Conservation (phyloP, 2,113 vertebrate species). For the Microtus ochrogaster region DNA sequence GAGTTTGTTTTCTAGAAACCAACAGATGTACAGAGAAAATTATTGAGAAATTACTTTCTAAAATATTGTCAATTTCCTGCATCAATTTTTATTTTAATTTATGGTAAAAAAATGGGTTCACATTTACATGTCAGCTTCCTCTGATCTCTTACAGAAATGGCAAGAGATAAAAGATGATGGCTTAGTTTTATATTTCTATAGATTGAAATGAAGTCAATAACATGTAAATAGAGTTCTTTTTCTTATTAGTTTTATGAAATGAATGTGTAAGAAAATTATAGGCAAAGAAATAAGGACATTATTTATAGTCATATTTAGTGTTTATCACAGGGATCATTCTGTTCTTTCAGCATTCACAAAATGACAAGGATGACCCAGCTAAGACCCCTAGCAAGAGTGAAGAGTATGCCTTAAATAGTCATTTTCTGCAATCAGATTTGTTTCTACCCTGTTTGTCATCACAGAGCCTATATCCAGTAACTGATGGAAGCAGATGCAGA, state of each 20-base stretch:
- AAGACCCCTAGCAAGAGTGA: no score
- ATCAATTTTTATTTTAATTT: constrained; percentile 65
- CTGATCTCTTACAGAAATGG: constrained; percentile 5
- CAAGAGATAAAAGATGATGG: constrained; percentile 41
- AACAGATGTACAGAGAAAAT: constrained; percentile 14
- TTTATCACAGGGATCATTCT: constrained; percentile 5
- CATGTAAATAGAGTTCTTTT: neutral
- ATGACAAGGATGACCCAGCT: neutral
- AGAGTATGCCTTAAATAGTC: no score
- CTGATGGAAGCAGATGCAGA: no score
- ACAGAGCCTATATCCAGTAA: no score
- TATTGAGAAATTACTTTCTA: constrained; percentile 59
- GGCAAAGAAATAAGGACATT: constrained; percentile 12
- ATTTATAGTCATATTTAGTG: neutral
- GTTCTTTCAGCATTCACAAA: neutral
- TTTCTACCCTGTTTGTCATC: no score
- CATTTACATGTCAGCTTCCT: constrained; percentile 51
- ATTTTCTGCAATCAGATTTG: no score
- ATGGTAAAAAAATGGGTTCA: neutral
- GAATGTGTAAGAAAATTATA: constrained; percentile 29
- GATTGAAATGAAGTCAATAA: neutral
- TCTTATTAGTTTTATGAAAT: neutral
- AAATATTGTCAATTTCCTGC: constrained; percentile 51
- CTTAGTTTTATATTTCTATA: constrained; percentile 63
- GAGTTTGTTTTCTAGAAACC: constrained; percentile 51